Conservation (phyloP, 2,797 vertebrate species). For the Lepidocolaptes lacrymiger region DNA sequence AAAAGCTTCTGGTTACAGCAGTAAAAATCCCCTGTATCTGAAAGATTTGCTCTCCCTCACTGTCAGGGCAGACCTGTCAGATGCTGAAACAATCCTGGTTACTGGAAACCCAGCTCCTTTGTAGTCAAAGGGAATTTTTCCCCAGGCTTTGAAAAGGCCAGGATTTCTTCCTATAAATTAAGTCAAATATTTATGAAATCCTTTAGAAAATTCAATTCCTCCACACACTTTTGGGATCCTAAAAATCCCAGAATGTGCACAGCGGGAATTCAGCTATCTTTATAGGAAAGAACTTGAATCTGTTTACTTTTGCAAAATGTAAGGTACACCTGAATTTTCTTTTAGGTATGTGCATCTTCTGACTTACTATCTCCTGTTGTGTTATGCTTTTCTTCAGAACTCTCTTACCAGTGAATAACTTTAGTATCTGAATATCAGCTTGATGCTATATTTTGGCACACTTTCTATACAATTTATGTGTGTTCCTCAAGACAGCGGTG, state of each 20-base stretch:
- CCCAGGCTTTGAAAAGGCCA: background rate
- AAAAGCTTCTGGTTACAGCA: background rate
- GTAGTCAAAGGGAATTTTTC: background rate
- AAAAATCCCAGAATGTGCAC: background rate
- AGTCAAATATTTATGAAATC: background rate
- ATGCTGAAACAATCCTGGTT: background rate
- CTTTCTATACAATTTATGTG: constrained; percentile 17
- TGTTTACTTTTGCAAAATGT: background rate
- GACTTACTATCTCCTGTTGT: background rate
- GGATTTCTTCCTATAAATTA: background rate
- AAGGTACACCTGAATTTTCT: background rate
- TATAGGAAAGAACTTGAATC: background rate
- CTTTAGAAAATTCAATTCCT: background rate
- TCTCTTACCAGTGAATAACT: background rate
- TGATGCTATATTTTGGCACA: background rate
- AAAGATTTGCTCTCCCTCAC: background rate
- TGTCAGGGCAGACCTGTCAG: background rate
- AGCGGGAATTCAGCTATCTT: background rate
- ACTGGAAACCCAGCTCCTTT: background rate
- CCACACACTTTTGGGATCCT: background rate
- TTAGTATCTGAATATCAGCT: constrained; percentile 18
- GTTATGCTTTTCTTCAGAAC: background rate
- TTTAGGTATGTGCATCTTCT: background rate
- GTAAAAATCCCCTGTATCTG: background rate
- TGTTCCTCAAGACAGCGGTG: constrained; percentile 31